These are phyloP conservation scores for Trichosurus vulpecula DNA, from an alignment of 2,797 vertebrate genomes.

Conservation along the genomic window DNA sequence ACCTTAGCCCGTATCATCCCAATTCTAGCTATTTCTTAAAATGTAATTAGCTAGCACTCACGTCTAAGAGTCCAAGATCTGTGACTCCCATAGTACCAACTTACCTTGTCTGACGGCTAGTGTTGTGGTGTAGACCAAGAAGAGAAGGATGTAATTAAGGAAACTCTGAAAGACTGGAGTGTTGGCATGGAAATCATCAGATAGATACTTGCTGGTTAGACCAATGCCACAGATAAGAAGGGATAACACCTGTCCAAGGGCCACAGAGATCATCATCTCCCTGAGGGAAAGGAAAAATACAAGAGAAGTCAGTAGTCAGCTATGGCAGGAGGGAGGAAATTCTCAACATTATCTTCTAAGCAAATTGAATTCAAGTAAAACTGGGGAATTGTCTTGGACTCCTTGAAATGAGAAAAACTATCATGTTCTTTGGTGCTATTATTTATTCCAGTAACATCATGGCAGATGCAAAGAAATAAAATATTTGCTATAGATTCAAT, in stretches of 20 bases:
- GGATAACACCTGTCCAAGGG: slow-evolving; percentile 94
- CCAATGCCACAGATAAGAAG: slow-evolving; percentile 94
- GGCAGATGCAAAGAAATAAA: too few species aligned
- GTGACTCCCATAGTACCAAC: slow-evolving; percentile 32
- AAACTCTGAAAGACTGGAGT: slow-evolving; percentile 98
- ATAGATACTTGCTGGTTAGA: slow-evolving; percentile 95
- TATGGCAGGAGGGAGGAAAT: neutral
- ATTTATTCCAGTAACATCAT: neutral
- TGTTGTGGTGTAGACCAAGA: slow-evolving; percentile 97
- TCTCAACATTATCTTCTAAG: neutral
- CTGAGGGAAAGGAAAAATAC: slow-evolving; percentile 84
- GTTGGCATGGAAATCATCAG: slow-evolving; percentile 95
- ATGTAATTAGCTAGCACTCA: neutral
- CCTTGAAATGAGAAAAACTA: too few species aligned
- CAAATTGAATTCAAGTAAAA: neutral
- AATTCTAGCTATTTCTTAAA: slow-evolving; percentile 2
- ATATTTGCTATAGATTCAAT: neutral
- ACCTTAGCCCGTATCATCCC: neutral
- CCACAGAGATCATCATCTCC: slow-evolving; percentile 94
- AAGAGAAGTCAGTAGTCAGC: slow-evolving; percentile 58
- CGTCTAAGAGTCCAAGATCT: neutral
- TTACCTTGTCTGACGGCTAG: slow-evolving; percentile 97
- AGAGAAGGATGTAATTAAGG: slow-evolving; percentile 96
- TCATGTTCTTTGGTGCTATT: neutral
- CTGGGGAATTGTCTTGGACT: too few species aligned